Conservation (phyloP, 2,797 vertebrate genomes). For the Poecile montanus region DNA sequence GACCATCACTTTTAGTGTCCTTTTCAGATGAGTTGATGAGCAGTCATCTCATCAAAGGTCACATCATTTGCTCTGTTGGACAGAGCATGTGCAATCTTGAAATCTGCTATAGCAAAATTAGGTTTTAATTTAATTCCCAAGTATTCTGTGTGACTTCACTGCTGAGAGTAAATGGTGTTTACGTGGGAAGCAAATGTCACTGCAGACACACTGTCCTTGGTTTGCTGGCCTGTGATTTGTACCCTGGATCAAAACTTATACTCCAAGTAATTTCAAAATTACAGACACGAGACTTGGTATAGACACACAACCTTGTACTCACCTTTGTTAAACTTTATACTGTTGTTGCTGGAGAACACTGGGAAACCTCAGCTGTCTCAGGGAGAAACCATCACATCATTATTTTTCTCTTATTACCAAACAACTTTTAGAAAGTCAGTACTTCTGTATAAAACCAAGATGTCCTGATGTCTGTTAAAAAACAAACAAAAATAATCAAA, state of each 20-base stretch:
- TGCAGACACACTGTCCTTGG: not conserved
- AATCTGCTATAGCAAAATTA: not conserved
- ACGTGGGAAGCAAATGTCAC: not conserved
- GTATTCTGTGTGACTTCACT: slow-evolving; percentile 11
- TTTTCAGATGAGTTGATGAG: not conserved
- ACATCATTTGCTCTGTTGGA: not conserved
- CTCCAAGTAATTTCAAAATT: not conserved
- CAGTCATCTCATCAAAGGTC: not conserved
- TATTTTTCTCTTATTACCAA: not conserved
- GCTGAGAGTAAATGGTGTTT: not conserved
- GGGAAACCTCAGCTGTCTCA: not conserved
- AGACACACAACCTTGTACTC: not conserved
- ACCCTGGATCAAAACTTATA: not conserved
- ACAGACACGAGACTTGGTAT: not conserved
- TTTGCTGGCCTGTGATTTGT: not conserved
- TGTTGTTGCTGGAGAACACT: not conserved
- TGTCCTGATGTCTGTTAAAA: not conserved
- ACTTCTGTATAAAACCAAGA: not conserved
- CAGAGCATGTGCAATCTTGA: not conserved
- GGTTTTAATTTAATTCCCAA: slow-evolving; percentile 18
- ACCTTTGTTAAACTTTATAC: not conserved
- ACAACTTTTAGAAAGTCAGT: not conserved
- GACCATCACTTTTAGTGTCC: not conserved
- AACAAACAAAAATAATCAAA: not conserved
- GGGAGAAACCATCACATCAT: not conserved